phyloP scores from a whole-genome alignment of 2,113 vertebrate genomes.

The Odontophorus gujanensis region DNA sequence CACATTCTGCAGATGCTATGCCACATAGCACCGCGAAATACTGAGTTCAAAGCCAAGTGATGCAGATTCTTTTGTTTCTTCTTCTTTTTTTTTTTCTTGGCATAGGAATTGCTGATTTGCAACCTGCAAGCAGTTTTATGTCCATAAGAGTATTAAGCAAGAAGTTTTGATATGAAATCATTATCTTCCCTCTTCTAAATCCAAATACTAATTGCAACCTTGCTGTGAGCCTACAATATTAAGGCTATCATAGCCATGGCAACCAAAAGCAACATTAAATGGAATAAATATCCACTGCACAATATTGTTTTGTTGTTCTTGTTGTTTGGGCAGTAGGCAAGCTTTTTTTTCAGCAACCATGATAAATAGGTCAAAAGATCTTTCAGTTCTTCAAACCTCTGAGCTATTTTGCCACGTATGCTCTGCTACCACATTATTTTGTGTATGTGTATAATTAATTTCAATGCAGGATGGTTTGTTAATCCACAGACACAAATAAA shows the following conservation, averaged over 20 bases:
- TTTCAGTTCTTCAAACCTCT: conserved; percentile 15
- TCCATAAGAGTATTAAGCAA: conserved; percentile 71
- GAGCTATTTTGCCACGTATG: conserved; percentile 46
- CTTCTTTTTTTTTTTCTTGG: conserved; percentile 2
- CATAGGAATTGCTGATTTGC: conserved; percentile 58
- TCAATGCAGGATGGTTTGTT: conserved; percentile 38
- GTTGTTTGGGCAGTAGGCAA: conserved; percentile 16
- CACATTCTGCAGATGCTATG: not conserved
- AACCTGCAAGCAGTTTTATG: conserved; percentile 65
- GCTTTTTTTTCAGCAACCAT: conserved; percentile 32
- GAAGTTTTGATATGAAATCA: conserved; percentile 77
- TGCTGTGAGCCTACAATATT: conserved; percentile 77
- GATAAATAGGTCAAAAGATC: conserved; percentile 50
- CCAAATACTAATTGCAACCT: conserved; percentile 84
- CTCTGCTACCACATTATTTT: conserved; percentile 51
- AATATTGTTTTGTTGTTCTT: not conserved
- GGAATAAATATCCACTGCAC: conserved; percentile 21
- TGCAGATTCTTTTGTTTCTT: not conserved
- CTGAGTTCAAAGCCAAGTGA: conserved; percentile 40
- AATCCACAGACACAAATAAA: conserved; percentile 68
- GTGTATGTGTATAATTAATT: conserved; percentile 69
- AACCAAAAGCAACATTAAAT: conserved; percentile 73
- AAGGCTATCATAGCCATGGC: conserved; percentile 77
- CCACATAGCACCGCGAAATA: not conserved
- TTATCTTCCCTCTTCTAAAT: conserved; percentile 79